Evolutionary conservation across 2,113 vertebrate genomes (phyloP), one percentile per base, ranked within the genome.

Genomic region (Patagioenas fasciata): DNA sequence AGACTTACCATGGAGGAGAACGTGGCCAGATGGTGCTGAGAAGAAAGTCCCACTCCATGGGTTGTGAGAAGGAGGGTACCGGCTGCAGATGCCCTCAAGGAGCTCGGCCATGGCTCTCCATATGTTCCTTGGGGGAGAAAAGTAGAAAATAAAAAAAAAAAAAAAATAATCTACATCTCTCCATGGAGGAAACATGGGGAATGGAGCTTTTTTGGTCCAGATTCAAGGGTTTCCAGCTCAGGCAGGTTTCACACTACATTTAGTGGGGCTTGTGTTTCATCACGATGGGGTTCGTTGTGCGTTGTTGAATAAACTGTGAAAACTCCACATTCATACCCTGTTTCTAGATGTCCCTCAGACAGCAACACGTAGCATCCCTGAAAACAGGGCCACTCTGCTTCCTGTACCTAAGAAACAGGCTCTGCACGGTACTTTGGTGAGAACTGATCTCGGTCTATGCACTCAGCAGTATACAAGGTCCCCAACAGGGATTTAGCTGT

Each of bases 321-420:
- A 29, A 1, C 2, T 0, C 6, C 16, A 71, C 9, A 23, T 34
- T 67, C 48, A 8, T 2, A 0, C 17, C 20, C 18, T 1, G 3
- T 24, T 79, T 57, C 36, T 62, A 53, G 23, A 56, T 48, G 36
- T 64, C 29, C 29, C 58, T 48, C 26, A 31, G 34, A 42, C 25
- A 6, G 20, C 15, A 65, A 20, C 6, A 50, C 0, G 1, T 2
- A 54, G 14, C 74, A 75, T 5, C 38, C 53, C 44, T 72, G 24
- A 60, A 48, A 85, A 61, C 5, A 31, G 34, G 23, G 15, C 13
- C 21, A 4, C 77, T 87, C 81, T 25, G 18, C 36, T 71, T 32
- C 18, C 32, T 40, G 8, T 9, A n/a, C 34, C 6, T n/a, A 14
- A 38, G 25, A n/a, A 81, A 17, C 5, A 57, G 65, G 34, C 51